Evolutionary conservation across 2,888 invertebrate genomes (phyloP), one percentile per base, ranked within the genome.

Genomic region (Synanthedon andrenaeformis): DNA sequence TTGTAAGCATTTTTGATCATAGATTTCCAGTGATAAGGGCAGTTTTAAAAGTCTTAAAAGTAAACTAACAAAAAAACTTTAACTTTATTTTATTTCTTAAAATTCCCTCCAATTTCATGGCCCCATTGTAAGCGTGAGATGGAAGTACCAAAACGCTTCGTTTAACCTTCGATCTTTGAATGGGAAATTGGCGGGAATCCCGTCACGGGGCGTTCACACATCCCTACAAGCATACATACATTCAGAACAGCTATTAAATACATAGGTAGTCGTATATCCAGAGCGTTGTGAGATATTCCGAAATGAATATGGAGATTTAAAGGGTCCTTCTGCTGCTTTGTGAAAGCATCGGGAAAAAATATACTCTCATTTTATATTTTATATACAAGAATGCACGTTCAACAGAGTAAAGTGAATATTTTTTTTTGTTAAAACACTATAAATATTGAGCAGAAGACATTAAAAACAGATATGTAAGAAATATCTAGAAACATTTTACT

Each of bases 151-250:
- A 66, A 74, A 75, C 74, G 82, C 75, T 78, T 81, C 83, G 81
- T 84, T 84, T 80, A 81, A 81, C 80, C 79, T 79, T 76, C 81
- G 77, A 82, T 79, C 79, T 66, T 57, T 73, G 76, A 76, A 82
- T 76, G 72, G 76, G 69, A 74, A 79, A 75, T 72, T 69, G 72
- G 63, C 67, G 61, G 58, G 61, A 65, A 63, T 66, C 57, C 56
- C 62, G 65, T 56, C 56, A 58, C 56, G 59, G 59, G 51, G 59
- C 60, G 57, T 45, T 12, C 45, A 45, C 14, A 45, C 45, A 42
- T 42, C 14, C 42, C 13, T 52, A 45, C 45, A 45, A n/a, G 14
- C 45, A 12, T 45, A 13, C 45, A 45, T 45, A 45, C 45, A 45
- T 45, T 10, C 35, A 35, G 35, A 35, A 1, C 35, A 35, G 10